Conservation (phyloP, 2,113 vertebrate species). For the Xiphias gladius region DNA sequence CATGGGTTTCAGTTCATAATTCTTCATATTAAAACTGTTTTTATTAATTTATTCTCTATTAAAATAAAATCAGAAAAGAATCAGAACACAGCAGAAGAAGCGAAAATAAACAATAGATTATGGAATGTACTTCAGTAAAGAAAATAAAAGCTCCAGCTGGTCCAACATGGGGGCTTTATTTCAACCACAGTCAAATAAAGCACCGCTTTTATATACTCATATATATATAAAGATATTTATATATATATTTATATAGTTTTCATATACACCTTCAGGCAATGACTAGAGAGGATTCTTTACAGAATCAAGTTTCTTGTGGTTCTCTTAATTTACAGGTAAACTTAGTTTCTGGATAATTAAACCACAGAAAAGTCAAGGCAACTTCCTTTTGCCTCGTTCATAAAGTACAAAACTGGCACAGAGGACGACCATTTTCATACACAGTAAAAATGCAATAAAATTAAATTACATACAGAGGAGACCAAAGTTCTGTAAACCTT, state of each 20-base stretch:
- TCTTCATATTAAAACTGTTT: constrained; percentile 84
- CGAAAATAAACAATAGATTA: constrained; percentile 79
- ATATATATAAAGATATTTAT: constrained; percentile 77
- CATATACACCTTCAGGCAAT: constrained; percentile 99
- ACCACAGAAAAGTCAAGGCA: constrained; percentile 96
- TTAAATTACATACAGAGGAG: constrained; percentile 95
- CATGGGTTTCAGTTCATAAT: constrained; percentile 65
- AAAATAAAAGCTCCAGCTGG: constrained; percentile 99
- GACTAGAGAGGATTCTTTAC: constrained; percentile 99
- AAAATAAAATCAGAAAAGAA: constrained; percentile 81
- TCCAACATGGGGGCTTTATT: constrained; percentile 99
- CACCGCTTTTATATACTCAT: constrained; percentile 87
- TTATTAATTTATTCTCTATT: constrained; percentile 86
- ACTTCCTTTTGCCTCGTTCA: constrained; percentile 87
- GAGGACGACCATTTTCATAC: constrained; percentile 96
- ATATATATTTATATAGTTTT: constrained; percentile 82
- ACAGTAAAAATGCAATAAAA: constrained; percentile 99
- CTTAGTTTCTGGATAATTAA: constrained; percentile 94
- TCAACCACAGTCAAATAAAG: constrained; percentile 99
- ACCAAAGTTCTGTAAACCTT: constrained; percentile 88
- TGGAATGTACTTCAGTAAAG: constrained; percentile 87
- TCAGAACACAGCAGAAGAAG: constrained; percentile 79
- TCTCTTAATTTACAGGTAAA: constrained; percentile 99
- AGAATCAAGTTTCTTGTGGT: constrained; percentile 99
- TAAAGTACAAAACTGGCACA: constrained; percentile 99